Evolutionary conservation across 2,797 vertebrate species (phyloP).

Genomic region (Catostomus latipinnis): DNA sequence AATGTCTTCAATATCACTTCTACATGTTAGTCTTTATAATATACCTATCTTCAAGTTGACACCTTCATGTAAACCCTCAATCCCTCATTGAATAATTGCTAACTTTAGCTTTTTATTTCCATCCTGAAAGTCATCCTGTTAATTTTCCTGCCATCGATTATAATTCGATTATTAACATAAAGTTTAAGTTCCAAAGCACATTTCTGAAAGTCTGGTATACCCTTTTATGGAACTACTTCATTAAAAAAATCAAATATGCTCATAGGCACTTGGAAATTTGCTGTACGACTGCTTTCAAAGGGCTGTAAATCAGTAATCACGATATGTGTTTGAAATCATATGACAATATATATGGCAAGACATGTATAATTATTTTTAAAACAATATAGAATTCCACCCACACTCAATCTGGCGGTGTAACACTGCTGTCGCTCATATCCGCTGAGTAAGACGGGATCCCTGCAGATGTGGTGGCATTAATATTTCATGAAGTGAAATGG

Average conservation of each 20-base stretch:
- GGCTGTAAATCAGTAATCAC: background rate
- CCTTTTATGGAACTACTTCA: no score
- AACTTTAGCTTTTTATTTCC: background rate
- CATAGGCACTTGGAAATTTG: background rate
- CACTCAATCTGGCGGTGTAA: background rate
- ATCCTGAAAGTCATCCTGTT: background rate
- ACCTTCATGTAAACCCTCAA: no score
- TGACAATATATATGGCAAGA: no score
- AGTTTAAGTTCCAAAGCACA: no score
- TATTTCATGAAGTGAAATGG: slow-evolving; percentile 67
- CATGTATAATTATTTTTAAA: no score
- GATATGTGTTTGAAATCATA: background rate
- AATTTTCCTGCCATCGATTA: no score
- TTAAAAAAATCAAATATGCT: background rate
- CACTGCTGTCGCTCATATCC: background rate
- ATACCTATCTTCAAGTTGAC: no score
- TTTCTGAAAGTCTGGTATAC: no score
- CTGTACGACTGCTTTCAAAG: background rate
- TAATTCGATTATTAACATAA: no score
- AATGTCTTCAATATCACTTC: no score
- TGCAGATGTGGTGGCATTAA: slow-evolving; percentile 51
- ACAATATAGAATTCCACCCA: background rate
- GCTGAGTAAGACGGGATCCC: slow-evolving; percentile 49
- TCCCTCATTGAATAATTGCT: background rate
- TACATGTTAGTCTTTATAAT: no score